Evolutionary conservation across 2,888 invertebrate genomes (phyloP), one percentile per base, ranked within the genome.

Genomic region (Cantharis flavilabris): DNA sequence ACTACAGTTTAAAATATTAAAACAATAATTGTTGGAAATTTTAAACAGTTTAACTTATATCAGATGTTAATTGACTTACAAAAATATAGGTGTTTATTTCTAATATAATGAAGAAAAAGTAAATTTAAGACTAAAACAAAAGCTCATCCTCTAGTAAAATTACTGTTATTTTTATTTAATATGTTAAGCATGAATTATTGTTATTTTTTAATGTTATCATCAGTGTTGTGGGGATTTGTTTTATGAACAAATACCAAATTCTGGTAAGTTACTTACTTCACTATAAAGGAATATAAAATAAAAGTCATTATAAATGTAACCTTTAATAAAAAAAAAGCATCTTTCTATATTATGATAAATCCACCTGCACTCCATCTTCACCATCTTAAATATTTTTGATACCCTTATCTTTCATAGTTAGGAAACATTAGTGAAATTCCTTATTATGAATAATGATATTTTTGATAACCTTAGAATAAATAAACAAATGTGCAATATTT

Each of bases 381-480:
- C 65, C 63, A 72, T 64, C 20, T 70, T 16, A 33, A 73, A 74
- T 76, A 76, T 76, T 76, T 76, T 76, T 76, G 76, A 76, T 76
- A 76, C 76, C 76, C 70, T 70, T 49, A 70, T 62, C 30, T 70
- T 69, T 26, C 28, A 69, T 69, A 69, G 23, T 49, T 49, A 49
- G 49, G 49, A 49, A 49, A 69, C 18, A 20, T 69, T 49, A 20
- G 33, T 33, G 20, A 70, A 70, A 62, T 65, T 75, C 67, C 75
- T 75, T 64, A 23, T 75, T 75, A 71, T 69, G 71, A 75, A 71
- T 75, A 75, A 23, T 70, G 62, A 74, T 75, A 75, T 75, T 75
- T 75, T 75, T 75, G 75, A 75, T 75, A 75, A 70, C 71, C 67
- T 71, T 69, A 49, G 18, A 5, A 49, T 49, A 49, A 49, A 49